Conservation (phyloP, 2,113 vertebrate genomes). For the Leucopternis melanops region DNA sequence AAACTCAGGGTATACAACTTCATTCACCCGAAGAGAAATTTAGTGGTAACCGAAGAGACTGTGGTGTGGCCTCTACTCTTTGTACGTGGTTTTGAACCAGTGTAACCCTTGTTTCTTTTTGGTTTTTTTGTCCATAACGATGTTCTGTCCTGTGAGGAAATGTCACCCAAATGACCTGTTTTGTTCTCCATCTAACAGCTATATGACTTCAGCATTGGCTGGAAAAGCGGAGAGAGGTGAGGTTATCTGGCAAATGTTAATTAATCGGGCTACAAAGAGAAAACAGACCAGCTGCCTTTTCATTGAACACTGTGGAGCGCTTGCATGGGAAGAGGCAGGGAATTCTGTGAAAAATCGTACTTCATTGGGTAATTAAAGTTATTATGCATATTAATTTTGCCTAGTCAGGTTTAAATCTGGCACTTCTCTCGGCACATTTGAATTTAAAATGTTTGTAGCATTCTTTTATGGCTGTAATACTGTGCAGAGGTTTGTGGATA, state of each 20-base stretch:
- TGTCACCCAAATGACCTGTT: not conserved
- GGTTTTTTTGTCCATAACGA: not conserved
- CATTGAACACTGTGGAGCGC: not conserved
- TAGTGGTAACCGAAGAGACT: not conserved
- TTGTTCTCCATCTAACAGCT: not conserved
- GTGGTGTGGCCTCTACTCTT: not conserved
- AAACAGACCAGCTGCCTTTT: conserved; percentile 37
- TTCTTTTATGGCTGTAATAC: not conserved
- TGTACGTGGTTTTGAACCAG: not conserved
- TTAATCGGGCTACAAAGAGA: not conserved
- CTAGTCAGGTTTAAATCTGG: conserved; percentile 36
- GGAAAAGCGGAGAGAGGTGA: not conserved
- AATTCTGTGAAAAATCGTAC: not conserved
- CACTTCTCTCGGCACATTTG: not conserved
- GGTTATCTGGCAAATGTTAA: no score
- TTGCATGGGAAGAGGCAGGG: not conserved
- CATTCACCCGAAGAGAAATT: not conserved
- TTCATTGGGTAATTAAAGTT: not conserved
- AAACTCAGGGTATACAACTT: not conserved
- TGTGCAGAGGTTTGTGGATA: not conserved
- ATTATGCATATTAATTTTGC: conserved; percentile 39
- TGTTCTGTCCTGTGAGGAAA: not conserved
- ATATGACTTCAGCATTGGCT: not conserved
- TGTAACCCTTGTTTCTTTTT: not conserved
- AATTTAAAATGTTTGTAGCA: not conserved